Percentiles rank a stretch among this genome's conserved stretches.
Evolutionary conservation across 2,113 vertebrate genomes (phyloP).

Genomic region (Phylloscopus trochiloides): DNA sequence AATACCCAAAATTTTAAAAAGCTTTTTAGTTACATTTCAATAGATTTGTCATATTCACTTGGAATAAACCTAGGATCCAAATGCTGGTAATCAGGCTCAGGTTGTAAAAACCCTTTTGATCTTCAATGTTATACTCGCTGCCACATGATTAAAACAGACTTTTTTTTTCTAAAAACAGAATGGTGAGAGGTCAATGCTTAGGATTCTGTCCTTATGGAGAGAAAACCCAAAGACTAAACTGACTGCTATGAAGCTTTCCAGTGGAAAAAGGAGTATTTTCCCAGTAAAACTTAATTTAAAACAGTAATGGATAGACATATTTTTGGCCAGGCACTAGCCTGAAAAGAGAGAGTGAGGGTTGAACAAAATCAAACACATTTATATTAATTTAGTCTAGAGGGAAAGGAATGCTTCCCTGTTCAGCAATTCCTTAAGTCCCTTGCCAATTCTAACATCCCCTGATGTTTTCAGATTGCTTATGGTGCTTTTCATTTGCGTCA

Average conservation of each 20-base stretch:
- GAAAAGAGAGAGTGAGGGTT: not conserved
- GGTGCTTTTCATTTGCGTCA: not conserved
- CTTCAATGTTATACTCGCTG: not conserved
- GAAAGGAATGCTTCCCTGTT: conserved; percentile 34
- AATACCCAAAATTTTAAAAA: not conserved
- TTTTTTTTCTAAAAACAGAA: not conserved
- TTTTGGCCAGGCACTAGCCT: conserved; percentile 14
- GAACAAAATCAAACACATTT: conserved; percentile 24
- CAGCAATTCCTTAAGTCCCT: conserved; percentile 20
- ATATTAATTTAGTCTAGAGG: conserved; percentile 30
- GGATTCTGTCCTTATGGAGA: not conserved
- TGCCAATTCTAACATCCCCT: conserved; percentile 50
- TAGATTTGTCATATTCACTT: not conserved
- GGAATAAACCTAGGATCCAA: not conserved
- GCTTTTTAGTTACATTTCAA: not conserved
- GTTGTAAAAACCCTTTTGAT: not conserved
- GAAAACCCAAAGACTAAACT: not conserved
- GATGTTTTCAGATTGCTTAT: conserved; percentile 20
- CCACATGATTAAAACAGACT: not conserved
- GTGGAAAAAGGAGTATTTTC: conserved; percentile 4
- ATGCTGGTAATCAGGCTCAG: not conserved
- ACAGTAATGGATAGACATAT: conserved; percentile 3
- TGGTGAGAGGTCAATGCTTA: not conserved
- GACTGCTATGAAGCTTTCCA: not conserved
- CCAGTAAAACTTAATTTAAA: conserved; percentile 43